These are phyloP conservation scores for Rhopalosiphum maidis DNA, from an alignment of 1,140 invertebrate species.

Conservation along the genomic window DNA sequence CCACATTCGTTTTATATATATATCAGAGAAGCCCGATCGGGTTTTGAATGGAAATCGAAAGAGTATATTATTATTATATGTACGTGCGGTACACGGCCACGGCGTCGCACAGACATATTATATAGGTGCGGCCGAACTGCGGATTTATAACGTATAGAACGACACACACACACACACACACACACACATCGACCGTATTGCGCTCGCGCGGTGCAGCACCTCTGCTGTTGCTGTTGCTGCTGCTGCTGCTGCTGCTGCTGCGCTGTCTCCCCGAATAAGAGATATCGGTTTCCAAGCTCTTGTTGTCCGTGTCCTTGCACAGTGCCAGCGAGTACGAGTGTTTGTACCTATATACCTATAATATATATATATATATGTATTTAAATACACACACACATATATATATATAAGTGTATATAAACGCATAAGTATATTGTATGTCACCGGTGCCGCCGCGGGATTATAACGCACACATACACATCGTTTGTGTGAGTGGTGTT, in stretches of 20 bases:
- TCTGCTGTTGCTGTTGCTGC: no score
- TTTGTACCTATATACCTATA: background rate
- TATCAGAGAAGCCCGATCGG: constrained; percentile 51
- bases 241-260: no score
- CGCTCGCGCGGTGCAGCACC: background rate
- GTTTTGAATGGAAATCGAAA: constrained; percentile 52
- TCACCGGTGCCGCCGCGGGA: constrained; percentile 30
- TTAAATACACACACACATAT: background rate
- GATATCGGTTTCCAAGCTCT: constrained; percentile 55
- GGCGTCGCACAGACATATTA: background rate
- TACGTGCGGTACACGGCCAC: background rate
- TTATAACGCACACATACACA: background rate
- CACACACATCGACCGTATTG: background rate
- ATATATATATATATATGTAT: no score
- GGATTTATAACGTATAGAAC: constrained; percentile 20
- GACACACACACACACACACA: background rate
- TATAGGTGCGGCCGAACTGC: constrained; percentile 52
- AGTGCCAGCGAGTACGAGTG: background rate
- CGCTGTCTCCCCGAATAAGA: constrained; percentile 48
- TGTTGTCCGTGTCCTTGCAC: background rate
- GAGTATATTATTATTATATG: background rate
- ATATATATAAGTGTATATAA: no score
- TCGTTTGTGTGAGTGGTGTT: background rate
- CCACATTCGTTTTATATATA: background rate
- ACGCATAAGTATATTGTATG: background rate